Conservation (phyloP, 2,888 invertebrate species). For the Melinopterus prodromus region DNA sequence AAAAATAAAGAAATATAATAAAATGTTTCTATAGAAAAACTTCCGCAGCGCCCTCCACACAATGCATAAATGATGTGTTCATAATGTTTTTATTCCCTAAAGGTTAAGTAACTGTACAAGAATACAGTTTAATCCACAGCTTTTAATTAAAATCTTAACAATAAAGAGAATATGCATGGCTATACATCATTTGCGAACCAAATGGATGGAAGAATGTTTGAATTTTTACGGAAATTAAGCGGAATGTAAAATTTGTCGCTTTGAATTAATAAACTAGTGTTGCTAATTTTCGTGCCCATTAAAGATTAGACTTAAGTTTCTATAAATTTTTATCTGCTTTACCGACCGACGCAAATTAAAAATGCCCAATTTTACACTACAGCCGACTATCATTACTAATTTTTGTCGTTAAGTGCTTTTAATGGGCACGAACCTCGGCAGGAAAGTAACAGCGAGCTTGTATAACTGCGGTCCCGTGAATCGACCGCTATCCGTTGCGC, state of each 20-base stretch:
- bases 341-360: slow-evolving; percentile 17
- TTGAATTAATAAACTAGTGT: not conserved
- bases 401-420: slow-evolving; percentile 20
- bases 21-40: no score
- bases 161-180: no score
- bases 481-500: slow-evolving; percentile 27
- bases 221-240: not conserved
- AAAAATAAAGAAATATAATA: no score
- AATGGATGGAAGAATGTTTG: not conserved
- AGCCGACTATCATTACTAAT: not conserved
- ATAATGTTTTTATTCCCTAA: no score
- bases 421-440: slow-evolving; percentile 8
- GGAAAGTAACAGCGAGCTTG: not conserved
- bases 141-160: no score
- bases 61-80: no score
- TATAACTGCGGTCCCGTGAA: not conserved
- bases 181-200: no score
- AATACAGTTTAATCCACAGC: no score
- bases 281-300: not conserved
- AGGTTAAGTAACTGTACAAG: no score
- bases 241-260: not conserved
- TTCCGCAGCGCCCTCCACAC: no score
- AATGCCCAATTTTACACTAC: slow-evolving; percentile 16
- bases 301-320: slow-evolving; percentile 8
- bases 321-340: slow-evolving; percentile 13